A percentile compares a stretch with the other conserved stretches of the same genome.
Evolutionary conservation across 2,888 invertebrate species (phyloP).

Genomic region (Carabus problematicus): DNA sequence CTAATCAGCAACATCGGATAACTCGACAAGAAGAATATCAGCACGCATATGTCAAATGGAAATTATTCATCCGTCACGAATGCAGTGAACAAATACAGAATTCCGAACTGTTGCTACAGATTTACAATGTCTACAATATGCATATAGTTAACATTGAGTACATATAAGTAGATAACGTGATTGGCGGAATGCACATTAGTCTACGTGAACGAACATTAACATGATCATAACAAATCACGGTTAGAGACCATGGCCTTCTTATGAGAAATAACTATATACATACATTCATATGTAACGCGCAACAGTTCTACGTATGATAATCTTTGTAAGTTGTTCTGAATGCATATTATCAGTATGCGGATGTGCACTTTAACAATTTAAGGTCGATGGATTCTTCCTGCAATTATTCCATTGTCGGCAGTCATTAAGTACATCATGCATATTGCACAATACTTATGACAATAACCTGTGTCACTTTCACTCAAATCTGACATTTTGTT

Average conservation of each 20-base stretch:
- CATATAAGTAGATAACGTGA: too few relatives aligned
- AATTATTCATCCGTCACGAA: too few relatives aligned
- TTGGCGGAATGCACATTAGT: too few relatives aligned
- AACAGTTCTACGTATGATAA: background rate
- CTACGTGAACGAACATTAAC: constrained; percentile 4
- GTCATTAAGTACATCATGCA: background rate
- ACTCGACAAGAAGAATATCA: too few relatives aligned
- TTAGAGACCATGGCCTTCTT: constrained; percentile 21
- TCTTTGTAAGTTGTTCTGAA: constrained; percentile 20
- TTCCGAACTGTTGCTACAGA: too few relatives aligned
- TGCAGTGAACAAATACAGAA: too few relatives aligned
- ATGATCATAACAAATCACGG: constrained; percentile 11
- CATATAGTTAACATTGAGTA: too few relatives aligned
- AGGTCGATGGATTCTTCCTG: constrained; percentile 33
- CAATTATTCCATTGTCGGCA: constrained; percentile 11
- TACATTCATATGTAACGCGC: too few relatives aligned
- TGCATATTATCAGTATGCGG: constrained; percentile 23
- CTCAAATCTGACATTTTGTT: background rate
- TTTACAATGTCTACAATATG: too few relatives aligned
- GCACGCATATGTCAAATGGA: too few relatives aligned
- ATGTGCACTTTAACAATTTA: constrained; percentile 35
- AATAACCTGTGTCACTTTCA: background rate
- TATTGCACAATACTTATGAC: background rate
- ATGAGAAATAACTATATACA: constrained; percentile 1
- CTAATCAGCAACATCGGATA: too few relatives aligned